These are phyloP conservation scores for Argyra leucocephala DNA, from an alignment of 2,888 invertebrate species.

Conservation along the genomic window DNA sequence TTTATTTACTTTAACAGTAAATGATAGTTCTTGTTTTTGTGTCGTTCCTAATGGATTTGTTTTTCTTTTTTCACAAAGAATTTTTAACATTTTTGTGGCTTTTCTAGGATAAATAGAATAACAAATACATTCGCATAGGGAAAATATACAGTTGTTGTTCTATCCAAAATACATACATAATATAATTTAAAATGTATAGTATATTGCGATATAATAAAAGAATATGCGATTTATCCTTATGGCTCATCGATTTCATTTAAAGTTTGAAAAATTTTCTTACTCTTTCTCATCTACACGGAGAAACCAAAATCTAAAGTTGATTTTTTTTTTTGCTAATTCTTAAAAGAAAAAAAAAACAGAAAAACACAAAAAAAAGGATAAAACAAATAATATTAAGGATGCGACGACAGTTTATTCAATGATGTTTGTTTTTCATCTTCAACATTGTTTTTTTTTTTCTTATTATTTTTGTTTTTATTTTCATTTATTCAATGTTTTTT, in stretches of 20 bases:
- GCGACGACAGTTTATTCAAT: not conserved
- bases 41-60: not conserved
- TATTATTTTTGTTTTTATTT: not conserved
- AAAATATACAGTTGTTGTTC: no score
- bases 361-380: not conserved
- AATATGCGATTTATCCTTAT: not conserved
- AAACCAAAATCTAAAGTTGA: no score
- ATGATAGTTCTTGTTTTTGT: not conserved
- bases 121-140: not conserved
- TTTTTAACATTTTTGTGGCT: not conserved
- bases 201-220: not conserved
- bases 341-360: not conserved
- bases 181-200: no score
- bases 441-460: not conserved
- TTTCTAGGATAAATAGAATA: not conserved
- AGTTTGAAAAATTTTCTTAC: not conserved
- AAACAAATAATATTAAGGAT: constrained; percentile 1
- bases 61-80: not conserved
- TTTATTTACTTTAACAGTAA: constrained; percentile 6
- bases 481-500: not conserved
- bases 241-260: not conserved
- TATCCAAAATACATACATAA: no score
- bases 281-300: not conserved
- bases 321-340: not conserved
- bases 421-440: not conserved